A percentile compares a stretch with the other conserved stretches of the same genome.
Conservation (phyloP, 2,888 invertebrate species). For the Xylocampa areola region DNA sequence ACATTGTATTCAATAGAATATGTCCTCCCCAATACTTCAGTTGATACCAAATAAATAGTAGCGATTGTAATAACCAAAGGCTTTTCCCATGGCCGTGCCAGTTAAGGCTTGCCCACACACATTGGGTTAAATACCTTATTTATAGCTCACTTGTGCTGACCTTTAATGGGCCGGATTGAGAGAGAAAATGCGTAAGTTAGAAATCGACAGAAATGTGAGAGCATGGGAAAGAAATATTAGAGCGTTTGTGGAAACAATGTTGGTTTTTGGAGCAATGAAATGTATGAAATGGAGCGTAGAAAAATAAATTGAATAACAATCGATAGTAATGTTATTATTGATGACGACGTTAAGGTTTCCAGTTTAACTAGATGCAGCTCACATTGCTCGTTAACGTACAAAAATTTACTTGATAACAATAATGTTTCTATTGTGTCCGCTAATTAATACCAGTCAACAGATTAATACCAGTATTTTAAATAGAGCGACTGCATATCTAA, state of each 20-base stretch:
- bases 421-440: too few species aligned
- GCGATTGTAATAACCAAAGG: constrained; percentile 73
- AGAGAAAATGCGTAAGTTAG: constrained; percentile 52
- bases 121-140: constrained; percentile 86
- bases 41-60: constrained; percentile 71
- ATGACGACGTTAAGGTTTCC: too few species aligned
- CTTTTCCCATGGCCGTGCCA: constrained; percentile 79
- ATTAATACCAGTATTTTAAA: too few species aligned
- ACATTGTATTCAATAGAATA: constrained; percentile 54
- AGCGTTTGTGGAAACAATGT: constrained; percentile 13
- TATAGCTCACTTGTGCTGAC: constrained; percentile 82
- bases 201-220: constrained; percentile 46
- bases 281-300: background rate
- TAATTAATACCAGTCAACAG: too few species aligned
- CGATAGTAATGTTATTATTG: too few species aligned
- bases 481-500: too few species aligned
- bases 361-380: too few species aligned
- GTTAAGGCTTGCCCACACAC: constrained; percentile 84
- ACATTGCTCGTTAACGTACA: too few species aligned
- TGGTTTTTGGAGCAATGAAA: background rate
- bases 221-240: constrained; percentile 23
- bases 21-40: constrained; percentile 58
- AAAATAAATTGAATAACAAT: background rate
- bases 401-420: too few species aligned
- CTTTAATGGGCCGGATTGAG: constrained; percentile 66